Conservation (phyloP, 2,113 vertebrate genomes). For the Falcunculus frontatus region DNA sequence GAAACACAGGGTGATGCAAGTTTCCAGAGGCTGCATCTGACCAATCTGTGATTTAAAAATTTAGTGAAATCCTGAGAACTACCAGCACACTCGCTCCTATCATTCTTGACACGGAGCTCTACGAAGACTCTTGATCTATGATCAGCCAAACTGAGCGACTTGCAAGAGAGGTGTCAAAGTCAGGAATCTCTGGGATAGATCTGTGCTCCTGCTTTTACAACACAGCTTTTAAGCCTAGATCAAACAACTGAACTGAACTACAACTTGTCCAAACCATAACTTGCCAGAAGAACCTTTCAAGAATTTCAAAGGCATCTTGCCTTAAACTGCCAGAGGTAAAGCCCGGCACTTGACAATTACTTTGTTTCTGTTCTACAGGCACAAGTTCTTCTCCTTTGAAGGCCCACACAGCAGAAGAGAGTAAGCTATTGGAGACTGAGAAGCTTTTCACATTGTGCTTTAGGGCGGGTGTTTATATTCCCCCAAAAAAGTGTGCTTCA, state of each 20-base stretch:
- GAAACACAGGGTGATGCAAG: not conserved
- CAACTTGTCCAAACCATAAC: not conserved
- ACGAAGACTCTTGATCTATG: not conserved
- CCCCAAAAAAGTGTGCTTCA: not conserved
- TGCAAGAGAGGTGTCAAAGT: not conserved
- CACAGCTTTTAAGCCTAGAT: not conserved
- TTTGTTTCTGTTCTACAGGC: rapidly evolving
- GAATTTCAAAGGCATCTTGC: not conserved
- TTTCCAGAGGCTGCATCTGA: not conserved
- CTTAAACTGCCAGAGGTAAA: not conserved
- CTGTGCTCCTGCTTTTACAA: not conserved
- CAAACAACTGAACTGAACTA: not conserved
- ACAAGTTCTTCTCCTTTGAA: not conserved
- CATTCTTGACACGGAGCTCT: not conserved
- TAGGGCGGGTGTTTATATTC: not conserved
- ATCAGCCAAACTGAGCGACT: not conserved
- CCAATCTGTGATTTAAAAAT: not conserved
- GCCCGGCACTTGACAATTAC: not conserved
- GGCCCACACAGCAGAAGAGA: rapidly evolving
- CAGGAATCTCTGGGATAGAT: not conserved
- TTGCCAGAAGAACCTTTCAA: not conserved
- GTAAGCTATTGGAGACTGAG: not conserved
- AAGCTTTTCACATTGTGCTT: not conserved
- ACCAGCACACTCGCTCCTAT: rapidly evolving
- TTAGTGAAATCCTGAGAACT: not conserved